These are phyloP conservation scores for Planiliza haematocheilus DNA, from an alignment of 2,113 vertebrate genomes.

Conservation along the genomic window DNA sequence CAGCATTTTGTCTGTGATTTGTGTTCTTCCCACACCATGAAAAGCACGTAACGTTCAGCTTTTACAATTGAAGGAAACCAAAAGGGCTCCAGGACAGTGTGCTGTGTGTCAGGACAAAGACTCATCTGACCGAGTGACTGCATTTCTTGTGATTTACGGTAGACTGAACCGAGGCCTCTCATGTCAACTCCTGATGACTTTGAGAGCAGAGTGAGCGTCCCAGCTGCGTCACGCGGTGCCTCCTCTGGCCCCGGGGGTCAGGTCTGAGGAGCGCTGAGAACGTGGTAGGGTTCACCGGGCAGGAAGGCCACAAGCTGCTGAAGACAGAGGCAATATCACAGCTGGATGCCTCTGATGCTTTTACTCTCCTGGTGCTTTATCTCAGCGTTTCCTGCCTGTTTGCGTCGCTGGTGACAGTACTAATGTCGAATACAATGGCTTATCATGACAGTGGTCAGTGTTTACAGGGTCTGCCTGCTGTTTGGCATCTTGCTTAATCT, in stretches of 20 bases:
- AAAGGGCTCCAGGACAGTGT: background rate
- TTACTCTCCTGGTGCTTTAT: conserved; percentile 44
- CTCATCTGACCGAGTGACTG: conserved; percentile 35
- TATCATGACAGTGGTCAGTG: conserved; percentile 29
- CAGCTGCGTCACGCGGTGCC: conserved; percentile 61
- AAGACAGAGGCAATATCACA: conserved; percentile 43
- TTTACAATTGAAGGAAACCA: conserved; percentile 75
- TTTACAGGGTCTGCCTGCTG: conserved; percentile 27
- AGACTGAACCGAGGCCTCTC: conserved; percentile 51
- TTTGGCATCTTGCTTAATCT: conserved; percentile 16
- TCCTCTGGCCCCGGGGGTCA: conserved; percentile 55
- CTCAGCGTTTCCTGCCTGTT: conserved; percentile 54
- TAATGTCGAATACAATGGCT: conserved; percentile 50
- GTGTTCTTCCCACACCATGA: background rate
- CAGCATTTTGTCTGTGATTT: conserved; percentile 26
- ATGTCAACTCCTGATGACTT: conserved; percentile 25
- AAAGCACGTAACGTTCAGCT: conserved; percentile 9
- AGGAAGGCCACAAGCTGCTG: conserved; percentile 41
- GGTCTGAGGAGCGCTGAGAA: conserved; percentile 30
- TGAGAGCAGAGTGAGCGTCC: conserved; percentile 36
- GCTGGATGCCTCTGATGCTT: conserved; percentile 40
- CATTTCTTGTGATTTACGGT: conserved; percentile 50
- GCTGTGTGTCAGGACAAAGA: conserved; percentile 35
- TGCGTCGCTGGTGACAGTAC: conserved; percentile 15
- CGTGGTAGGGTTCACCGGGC: conserved; percentile 31